Conservation (phyloP, 2,888 invertebrate genomes). For the Actias luna region DNA sequence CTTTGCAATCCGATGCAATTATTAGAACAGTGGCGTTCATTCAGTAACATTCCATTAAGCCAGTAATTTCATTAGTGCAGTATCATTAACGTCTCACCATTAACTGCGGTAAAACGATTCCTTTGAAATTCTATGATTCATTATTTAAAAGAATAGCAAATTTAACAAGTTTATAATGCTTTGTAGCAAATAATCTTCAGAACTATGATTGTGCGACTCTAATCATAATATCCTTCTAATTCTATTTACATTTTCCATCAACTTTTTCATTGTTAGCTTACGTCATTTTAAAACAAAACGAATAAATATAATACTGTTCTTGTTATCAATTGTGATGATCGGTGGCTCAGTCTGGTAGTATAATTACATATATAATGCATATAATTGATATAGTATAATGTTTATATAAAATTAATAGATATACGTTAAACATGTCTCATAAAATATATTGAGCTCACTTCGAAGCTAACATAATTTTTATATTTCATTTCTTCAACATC, state of each 20-base stretch:
- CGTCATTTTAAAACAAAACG: not conserved
- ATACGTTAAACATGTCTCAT: not conserved
- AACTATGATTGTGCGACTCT: too few relatives aligned
- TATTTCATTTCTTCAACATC: not conserved
- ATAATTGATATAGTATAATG: not conserved
- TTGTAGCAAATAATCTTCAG: not conserved
- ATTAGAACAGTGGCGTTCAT: constrained; percentile 31
- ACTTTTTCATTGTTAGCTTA: too few relatives aligned
- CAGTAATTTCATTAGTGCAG: constrained; percentile 43
- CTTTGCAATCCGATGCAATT: constrained; percentile 1
- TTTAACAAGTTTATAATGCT: not conserved
- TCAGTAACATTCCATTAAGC: constrained; percentile 31
- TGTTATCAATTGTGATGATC: not conserved
- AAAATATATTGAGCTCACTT: not conserved
- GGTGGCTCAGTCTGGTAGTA: too few relatives aligned
- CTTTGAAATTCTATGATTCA: constrained; percentile 52
- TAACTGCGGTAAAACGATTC: constrained; percentile 43
- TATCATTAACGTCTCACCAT: constrained; percentile 48
- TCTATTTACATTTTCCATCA: too few relatives aligned
- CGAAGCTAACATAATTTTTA: not conserved
- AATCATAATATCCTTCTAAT: too few relatives aligned
- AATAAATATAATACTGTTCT: not conserved
- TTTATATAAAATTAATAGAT: not conserved
- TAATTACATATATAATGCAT: not conserved
- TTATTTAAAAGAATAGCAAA: constrained; percentile 11